A percentile compares a stretch with the other conserved stretches of the same genome.
phyloP scores from a whole-genome alignment of 2,113 vertebrate species.

The Oryzias celebensis region DNA sequence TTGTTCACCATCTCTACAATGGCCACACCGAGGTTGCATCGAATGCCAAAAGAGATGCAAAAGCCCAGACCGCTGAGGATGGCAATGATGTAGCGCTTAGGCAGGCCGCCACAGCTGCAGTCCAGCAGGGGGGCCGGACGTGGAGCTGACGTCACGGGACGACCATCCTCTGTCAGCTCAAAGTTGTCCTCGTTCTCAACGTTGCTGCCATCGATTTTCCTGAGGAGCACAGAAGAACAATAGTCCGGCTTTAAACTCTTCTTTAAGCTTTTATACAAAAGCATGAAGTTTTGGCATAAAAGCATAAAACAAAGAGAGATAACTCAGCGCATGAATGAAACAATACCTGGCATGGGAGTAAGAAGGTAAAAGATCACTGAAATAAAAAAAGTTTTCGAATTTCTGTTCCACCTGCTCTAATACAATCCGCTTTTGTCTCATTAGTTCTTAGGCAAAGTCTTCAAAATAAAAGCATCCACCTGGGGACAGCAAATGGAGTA shows the following conservation, averaged over 20 bases:
- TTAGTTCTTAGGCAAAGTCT: too few species aligned
- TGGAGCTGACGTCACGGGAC: slow-evolving; percentile 66
- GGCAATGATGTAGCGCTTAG: slow-evolving; percentile 96
- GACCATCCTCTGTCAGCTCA: slow-evolving; percentile 90
- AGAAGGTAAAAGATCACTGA: slow-evolving; percentile 31
- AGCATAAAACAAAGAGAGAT: background rate
- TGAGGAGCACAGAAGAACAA: slow-evolving; percentile 37
- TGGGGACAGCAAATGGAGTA: too few species aligned
- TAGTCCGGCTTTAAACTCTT: background rate
- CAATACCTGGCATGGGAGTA: background rate
- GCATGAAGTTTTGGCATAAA: background rate
- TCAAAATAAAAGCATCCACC: too few species aligned
- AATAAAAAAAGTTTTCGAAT: too few species aligned
- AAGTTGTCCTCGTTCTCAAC: slow-evolving; percentile 81
- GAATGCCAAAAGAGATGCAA: slow-evolving; percentile 97
- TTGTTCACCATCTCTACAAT: slow-evolving; percentile 99
- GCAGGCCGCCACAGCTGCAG: slow-evolving; percentile 88
- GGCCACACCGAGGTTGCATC: slow-evolving; percentile 96
- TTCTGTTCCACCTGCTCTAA: too few species aligned
- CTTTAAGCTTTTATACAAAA: background rate
- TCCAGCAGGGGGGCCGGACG: slow-evolving; percentile 66
- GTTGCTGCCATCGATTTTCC: slow-evolving; percentile 88
- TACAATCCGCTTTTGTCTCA: too few species aligned
- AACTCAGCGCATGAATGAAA: slow-evolving; percentile 3
- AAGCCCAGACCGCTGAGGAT: slow-evolving; percentile 97